Conservation (phyloP, 2,113 vertebrate species). For the Aegypius monachus region DNA sequence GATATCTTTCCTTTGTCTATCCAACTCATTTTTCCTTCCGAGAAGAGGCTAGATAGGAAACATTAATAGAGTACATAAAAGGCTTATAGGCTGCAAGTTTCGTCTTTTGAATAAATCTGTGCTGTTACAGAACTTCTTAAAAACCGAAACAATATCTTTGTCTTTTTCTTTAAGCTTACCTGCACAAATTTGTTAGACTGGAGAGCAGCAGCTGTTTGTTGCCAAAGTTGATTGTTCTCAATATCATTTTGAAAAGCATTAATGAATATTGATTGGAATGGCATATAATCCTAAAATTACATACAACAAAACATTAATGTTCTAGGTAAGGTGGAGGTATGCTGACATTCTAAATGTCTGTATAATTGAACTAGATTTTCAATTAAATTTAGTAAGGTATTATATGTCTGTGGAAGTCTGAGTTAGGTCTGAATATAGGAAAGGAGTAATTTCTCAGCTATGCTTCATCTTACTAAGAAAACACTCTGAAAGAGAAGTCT, state of each 20-base stretch:
- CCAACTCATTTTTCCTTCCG: conserved; percentile 91
- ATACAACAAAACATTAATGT: not conserved
- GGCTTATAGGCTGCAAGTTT: not conserved
- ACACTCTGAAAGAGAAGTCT: not conserved
- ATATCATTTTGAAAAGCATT: conserved; percentile 89
- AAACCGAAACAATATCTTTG: not conserved
- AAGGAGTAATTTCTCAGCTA: not conserved
- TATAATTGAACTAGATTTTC: not conserved
- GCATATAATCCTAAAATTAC: conserved; percentile 89
- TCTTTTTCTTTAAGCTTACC: conserved; percentile 73
- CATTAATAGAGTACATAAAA: not conserved
- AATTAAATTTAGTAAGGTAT: not conserved
- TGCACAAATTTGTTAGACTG: conserved; percentile 95
- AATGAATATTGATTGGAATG: conserved; percentile 88
- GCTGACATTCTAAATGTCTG: not conserved
- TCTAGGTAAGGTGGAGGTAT: not conserved
- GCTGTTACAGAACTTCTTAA: not conserved
- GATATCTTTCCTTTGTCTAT: conserved; percentile 93
- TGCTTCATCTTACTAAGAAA: not conserved
- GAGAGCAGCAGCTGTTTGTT: conserved; percentile 86
- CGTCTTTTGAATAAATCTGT: not conserved
- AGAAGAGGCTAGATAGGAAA: conserved; percentile 83
- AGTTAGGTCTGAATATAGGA: not conserved
- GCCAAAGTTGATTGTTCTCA: conserved; percentile 86
- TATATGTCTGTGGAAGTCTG: not conserved